A percentile compares a stretch with the other conserved stretches of the same genome.
phyloP scores from a whole-genome alignment of 2,113 vertebrate species.

The Pelobates fuscus region DNA sequence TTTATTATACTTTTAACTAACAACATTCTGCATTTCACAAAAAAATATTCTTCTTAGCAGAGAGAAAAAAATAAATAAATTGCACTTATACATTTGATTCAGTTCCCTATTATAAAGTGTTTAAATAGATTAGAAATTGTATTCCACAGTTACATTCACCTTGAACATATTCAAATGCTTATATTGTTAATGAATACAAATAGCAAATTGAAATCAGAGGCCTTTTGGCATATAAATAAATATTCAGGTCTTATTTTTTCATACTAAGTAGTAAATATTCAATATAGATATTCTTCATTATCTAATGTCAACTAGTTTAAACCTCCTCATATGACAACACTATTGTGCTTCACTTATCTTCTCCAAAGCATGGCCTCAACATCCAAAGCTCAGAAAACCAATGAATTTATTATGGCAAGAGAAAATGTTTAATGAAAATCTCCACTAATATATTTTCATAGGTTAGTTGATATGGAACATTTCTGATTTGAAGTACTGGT shows the following conservation, averaged over 20 bases:
- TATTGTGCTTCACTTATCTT: conserved; percentile 37
- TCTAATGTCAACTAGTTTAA: conserved; percentile 49
- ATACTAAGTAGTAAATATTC: conserved; percentile 37
- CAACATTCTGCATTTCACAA: too few species aligned
- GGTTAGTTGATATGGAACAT: too few species aligned
- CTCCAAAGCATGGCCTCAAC: conserved; percentile 13
- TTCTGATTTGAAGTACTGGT: too few species aligned
- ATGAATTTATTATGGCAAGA: neutral
- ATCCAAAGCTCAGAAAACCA: conserved; percentile 2
- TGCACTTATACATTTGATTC: too few species aligned
- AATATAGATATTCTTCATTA: conserved; percentile 46
- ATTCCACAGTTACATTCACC: conserved; percentile 22
- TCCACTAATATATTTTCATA: too few species aligned
- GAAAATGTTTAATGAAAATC: too few species aligned
- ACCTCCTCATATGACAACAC: conserved; percentile 29
- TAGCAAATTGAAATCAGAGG: conserved; percentile 34
- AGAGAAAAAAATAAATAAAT: too few species aligned
- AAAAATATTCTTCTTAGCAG: too few species aligned
- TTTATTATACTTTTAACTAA: too few species aligned
- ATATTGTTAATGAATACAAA: conserved; percentile 22
- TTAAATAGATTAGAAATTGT: conserved; percentile 8
- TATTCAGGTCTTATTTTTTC: neutral
- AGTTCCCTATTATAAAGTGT: too few species aligned
- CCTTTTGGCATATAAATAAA: conserved; percentile 18
- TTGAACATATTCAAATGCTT: conserved; percentile 31